phyloP scores from a whole-genome alignment of 1,140 invertebrate genomes.

The Drosophila tsacasi region DNA sequence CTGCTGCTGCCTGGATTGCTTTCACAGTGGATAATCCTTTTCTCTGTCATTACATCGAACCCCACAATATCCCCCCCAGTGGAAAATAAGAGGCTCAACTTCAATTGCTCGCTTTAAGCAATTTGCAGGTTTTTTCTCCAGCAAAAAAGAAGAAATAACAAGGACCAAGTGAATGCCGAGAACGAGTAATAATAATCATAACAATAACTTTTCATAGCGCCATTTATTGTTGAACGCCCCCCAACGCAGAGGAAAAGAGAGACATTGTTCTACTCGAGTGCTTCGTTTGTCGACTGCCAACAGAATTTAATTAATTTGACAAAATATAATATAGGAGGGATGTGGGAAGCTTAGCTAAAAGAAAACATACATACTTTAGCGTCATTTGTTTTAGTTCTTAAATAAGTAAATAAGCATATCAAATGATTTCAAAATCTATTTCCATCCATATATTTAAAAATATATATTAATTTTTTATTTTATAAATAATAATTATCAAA shows the following conservation, averaged over 20 bases:
- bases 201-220: conserved; percentile 76
- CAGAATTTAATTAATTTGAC: conserved; percentile 10
- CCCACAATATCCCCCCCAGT: background rate
- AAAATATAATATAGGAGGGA: background rate
- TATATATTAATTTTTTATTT: too few species aligned
- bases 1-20: background rate
- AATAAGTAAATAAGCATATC: background rate
- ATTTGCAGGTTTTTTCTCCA: conserved; percentile 59
- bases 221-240: conserved; percentile 54
- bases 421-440: too few species aligned
- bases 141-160: conserved; percentile 15
- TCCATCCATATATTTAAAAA: too few species aligned
- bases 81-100: conserved; percentile 28
- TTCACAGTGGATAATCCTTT: conserved; percentile 51
- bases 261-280: background rate
- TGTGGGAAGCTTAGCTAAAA: background rate
- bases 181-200: conserved; percentile 52
- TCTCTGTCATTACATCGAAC: conserved; percentile 2
- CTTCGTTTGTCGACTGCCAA: conserved; percentile 1
- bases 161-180: conserved; percentile 20
- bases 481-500: too few species aligned
- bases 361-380: too few species aligned
- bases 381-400: background rate
- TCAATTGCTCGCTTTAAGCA: conserved; percentile 61
- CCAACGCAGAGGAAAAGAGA: conserved; percentile 9